Evolutionary conservation across 1,140 invertebrate genomes (phyloP).

Genomic region (Ostrea denselamellosa): DNA sequence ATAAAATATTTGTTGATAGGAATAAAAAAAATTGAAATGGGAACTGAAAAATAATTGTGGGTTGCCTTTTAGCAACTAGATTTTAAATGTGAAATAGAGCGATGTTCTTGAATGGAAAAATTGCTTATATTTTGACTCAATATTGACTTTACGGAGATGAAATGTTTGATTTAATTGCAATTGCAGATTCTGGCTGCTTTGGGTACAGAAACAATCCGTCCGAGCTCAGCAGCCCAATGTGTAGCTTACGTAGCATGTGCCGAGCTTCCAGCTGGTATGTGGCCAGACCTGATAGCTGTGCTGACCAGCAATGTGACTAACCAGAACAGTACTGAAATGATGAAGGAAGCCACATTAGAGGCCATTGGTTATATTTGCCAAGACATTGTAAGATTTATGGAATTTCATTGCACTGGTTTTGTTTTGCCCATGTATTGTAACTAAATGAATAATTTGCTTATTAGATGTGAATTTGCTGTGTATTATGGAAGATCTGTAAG

Average conservation of each 20-base stretch:
- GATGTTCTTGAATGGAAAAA: no score
- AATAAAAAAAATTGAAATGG: no score
- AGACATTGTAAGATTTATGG: slow-evolving; percentile 83
- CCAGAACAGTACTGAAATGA: slow-evolving; percentile 91
- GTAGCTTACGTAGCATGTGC: slow-evolving; percentile 98
- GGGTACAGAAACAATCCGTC: slow-evolving; percentile 94
- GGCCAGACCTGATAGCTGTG: slow-evolving; percentile 90
- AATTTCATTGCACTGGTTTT: neutral
- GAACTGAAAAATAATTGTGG: no score
- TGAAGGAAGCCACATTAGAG: slow-evolving; percentile 97
- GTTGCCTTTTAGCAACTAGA: neutral
- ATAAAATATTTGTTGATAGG: no score
- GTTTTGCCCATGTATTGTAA: no score
- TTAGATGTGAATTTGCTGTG: no score
- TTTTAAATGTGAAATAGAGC: neutral
- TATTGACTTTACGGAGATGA: no score
- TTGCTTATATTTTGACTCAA: no score
- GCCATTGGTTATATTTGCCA: slow-evolving; percentile 95
- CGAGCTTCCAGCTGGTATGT: slow-evolving; percentile 89
- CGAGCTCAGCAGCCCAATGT: slow-evolving; percentile 98
- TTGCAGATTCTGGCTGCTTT: slow-evolving; percentile 92
- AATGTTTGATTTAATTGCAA: neutral
- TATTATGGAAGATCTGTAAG: no score
- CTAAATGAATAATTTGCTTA: no score
- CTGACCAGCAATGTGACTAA: slow-evolving; percentile 93